phyloP scores from a whole-genome alignment of 2,888 invertebrate genomes.

The Nephrotoma flavescens region DNA sequence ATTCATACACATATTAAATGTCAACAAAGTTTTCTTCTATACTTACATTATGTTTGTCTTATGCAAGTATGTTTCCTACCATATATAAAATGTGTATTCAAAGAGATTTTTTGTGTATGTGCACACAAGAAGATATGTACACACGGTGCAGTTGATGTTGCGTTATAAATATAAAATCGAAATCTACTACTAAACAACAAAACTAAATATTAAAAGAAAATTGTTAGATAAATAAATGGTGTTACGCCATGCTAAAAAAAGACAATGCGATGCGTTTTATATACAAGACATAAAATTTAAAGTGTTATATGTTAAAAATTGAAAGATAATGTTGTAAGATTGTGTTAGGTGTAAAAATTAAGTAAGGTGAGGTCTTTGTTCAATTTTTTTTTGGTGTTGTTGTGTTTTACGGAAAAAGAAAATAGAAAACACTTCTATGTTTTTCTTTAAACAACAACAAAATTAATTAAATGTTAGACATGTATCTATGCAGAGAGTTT shows the following conservation, averaged over 20 bases:
- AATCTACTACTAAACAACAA: not conserved
- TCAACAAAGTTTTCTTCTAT: not conserved
- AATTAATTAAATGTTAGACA: not conserved
- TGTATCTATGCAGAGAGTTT: not conserved
- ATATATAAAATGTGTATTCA: not conserved
- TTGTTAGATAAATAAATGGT: not conserved
- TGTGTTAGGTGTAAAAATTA: not conserved
- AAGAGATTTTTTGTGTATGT: not conserved
- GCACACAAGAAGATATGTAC: not conserved
- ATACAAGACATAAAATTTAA: not conserved
- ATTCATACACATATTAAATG: not conserved
- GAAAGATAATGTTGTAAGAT: not conserved
- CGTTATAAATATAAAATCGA: not conserved
- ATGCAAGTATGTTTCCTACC: not conserved
- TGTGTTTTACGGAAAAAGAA: not conserved
- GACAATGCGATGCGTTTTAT: not conserved
- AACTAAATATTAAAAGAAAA: not conserved
- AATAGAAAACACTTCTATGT: not conserved
- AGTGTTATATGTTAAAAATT: not conserved
- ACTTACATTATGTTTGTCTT: not conserved
- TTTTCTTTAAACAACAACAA: not conserved
- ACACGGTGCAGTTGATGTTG: not conserved
- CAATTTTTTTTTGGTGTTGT: not conserved
- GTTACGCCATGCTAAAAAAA: not conserved
- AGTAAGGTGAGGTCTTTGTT: not conserved